Evolutionary conservation across 1,140 invertebrate species (phyloP).

Genomic region (Aphis craccivora): DNA sequence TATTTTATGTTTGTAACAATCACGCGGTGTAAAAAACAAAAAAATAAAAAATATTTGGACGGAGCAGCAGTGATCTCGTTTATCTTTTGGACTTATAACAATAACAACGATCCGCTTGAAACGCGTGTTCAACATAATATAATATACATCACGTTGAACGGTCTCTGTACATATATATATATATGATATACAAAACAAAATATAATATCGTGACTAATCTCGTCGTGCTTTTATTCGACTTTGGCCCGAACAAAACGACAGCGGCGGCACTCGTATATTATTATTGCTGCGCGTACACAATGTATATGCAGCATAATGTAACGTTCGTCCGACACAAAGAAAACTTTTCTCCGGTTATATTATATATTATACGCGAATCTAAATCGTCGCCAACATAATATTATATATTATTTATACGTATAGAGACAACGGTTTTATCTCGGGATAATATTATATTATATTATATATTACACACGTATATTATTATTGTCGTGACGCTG

Average conservation of each 20-base stretch:
- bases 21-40: too few relatives aligned
- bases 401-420: neutral
- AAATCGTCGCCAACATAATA: neutral
- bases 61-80: neutral
- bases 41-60: too few relatives aligned
- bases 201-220: neutral
- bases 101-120: neutral
- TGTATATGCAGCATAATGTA: neutral
- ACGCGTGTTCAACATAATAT: neutral
- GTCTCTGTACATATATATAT: neutral
- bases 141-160: neutral
- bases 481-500: too few relatives aligned
- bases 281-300: neutral
- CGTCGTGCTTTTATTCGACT: neutral
- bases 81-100: neutral
- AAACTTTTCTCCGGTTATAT: constrained; percentile 12
- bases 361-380: neutral
- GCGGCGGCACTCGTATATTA: neutral
- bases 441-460: neutral
- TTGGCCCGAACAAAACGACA: neutral
- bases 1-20: neutral
- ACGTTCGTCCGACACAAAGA: neutral
- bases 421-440: neutral
- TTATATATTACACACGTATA: neutral
- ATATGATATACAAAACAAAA: neutral